Conservation (phyloP, 2,888 invertebrate species). For the Nymphalis c-album region DNA sequence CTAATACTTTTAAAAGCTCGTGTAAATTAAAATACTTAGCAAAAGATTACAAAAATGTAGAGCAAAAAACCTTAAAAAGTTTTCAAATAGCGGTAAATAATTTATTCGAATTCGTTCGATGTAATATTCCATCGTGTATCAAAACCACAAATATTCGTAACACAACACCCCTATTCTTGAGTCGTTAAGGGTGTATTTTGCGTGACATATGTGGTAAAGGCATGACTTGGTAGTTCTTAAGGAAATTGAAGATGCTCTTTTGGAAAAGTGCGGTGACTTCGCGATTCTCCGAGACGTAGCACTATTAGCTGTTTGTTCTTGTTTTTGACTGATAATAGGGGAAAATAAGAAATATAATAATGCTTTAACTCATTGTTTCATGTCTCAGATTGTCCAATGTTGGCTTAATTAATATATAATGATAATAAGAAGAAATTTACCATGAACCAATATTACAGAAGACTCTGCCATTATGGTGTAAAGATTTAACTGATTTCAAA, state of each 20-base stretch:
- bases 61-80: too few relatives aligned
- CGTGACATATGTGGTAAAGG: slow-evolving; percentile 70
- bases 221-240: slow-evolving; percentile 66
- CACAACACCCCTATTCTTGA: slow-evolving; percentile 58
- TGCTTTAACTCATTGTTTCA: not conserved
- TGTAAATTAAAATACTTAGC: too few relatives aligned
- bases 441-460: too few relatives aligned
- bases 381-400: not conserved
- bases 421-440: too few relatives aligned
- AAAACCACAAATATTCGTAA: slow-evolving; percentile 51
- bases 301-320: slow-evolving; percentile 42
- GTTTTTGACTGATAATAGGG: slow-evolving; percentile 27
- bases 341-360: not conserved
- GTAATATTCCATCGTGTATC: slow-evolving; percentile 47
- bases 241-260: slow-evolving; percentile 74
- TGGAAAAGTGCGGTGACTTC: slow-evolving; percentile 67
- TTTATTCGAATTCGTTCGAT: slow-evolving; percentile 21
- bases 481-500: too few relatives aligned
- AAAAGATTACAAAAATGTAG: too few relatives aligned
- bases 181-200: slow-evolving; percentile 59
- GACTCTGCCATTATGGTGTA: too few relatives aligned
- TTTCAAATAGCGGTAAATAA: too few relatives aligned
- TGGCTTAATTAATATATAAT: not conserved
- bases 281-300: slow-evolving; percentile 59
- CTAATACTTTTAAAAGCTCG: too few relatives aligned